Evolutionary conservation across 2,888 invertebrate species (phyloP), one percentile per base, ranked within the genome.

Genomic region (Acleris literana): DNA sequence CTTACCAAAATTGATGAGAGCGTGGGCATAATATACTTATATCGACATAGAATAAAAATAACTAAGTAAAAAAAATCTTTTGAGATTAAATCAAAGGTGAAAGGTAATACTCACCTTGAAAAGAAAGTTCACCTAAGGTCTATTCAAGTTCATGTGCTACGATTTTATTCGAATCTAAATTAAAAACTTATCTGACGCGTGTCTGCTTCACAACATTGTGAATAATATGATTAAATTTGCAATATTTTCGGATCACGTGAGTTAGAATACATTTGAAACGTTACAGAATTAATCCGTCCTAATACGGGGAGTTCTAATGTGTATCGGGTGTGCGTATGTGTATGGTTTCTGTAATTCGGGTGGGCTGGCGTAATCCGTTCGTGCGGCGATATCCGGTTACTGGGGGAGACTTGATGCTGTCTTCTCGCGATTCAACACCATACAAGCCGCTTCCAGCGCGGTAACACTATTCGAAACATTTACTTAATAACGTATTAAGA

Each of bases 301-400:
- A 85, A 88, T 86, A 84, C 83, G 78, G 77, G 82, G 84, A 85
- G 85, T 84, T 86, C 79, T 84, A 81, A 86, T 86, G 84, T 83
- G 83, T 90, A 90, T 87, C 86, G 81, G 82, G 79, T 83, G 82
- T 80, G 79, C 82, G 80, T 77, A 76, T 83, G 80, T 79, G 79
- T 92, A 92, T 87, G 92, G 92, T 91, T 92, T 92, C 92, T 86
- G 88, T 92, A 90, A 91, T 92, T 90, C 89, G 87, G 88, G 83
- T 85, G 80, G 85, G 81, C 80, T 76, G 76, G 78, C 76, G 88
- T 92, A 92, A 92, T 91, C 91, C 88, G 85, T 84, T 87, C 82
- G 83, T 77, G 79, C 79, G 83, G 77, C 76, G 79, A 82, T 90
- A 90, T 92, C 86, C 76, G 75, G 85, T 92, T 91, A 84, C 92